Evolutionary conservation across 2,113 vertebrate species (phyloP).

Genomic region (Grammomys dolichurus): DNA sequence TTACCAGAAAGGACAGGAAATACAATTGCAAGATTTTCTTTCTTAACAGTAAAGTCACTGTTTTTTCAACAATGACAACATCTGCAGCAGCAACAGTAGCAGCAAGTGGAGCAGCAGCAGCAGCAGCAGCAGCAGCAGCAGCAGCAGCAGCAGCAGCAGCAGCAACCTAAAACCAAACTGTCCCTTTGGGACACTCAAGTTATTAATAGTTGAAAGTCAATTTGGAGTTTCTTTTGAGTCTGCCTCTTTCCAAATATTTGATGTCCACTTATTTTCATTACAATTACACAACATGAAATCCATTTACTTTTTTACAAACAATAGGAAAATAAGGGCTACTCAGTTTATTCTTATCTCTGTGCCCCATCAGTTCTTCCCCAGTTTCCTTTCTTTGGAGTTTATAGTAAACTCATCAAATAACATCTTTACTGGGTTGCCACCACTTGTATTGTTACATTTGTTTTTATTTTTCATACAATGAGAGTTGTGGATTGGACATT

Average conservation of each 20-base stretch:
- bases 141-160: neutral
- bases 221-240: constrained; percentile 66
- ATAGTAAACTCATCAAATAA: constrained; percentile 64
- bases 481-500: constrained; percentile 32
- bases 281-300: constrained; percentile 71
- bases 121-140: neutral
- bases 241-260: constrained; percentile 69
- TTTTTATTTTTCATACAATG: constrained; percentile 65
- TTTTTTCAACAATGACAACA: constrained; percentile 12
- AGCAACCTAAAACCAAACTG: constrained; percentile 40
- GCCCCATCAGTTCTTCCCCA: constrained; percentile 46
- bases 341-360: constrained; percentile 57
- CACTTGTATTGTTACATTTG: constrained; percentile 61
- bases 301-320: constrained; percentile 70
- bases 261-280: constrained; percentile 74
- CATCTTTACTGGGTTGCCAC: constrained; percentile 62
- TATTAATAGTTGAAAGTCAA: constrained; percentile 76
- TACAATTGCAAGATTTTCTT: constrained; percentile 47
- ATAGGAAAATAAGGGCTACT: constrained; percentile 65
- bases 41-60: constrained; percentile 1
- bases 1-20: constrained; percentile 59
- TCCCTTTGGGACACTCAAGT: constrained; percentile 47
- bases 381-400: constrained; percentile 72
- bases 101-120: neutral
- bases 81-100: neutral